A percentile compares a stretch with the other conserved stretches of the same genome.
phyloP scores from a whole-genome alignment of 2,888 invertebrate genomes.

The Drosophila affinis region DNA sequence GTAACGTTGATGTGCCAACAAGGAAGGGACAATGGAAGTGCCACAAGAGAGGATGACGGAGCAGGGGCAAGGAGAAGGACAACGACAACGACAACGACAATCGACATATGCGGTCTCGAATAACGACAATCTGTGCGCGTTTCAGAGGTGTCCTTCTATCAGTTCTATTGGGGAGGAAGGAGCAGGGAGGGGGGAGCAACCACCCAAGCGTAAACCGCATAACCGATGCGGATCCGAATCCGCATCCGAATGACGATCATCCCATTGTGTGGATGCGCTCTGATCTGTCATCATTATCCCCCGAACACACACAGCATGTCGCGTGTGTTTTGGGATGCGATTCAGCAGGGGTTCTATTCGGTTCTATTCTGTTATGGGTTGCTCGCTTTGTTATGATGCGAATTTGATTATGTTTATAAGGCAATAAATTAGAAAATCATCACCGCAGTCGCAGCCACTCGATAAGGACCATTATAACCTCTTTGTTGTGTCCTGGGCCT shows the following conservation, averaged over 20 bases:
- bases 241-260: slow-evolving; percentile 37
- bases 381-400: slow-evolving; percentile 68
- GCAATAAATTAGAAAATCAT: slow-evolving; percentile 66
- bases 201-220: slow-evolving; percentile 54
- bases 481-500: slow-evolving; percentile 44
- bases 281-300: slow-evolving; percentile 57
- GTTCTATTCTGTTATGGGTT: slow-evolving; percentile 12
- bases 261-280: slow-evolving; percentile 19
- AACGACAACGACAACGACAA: slow-evolving; percentile 14
- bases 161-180: not conserved
- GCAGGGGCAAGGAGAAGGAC: not conserved
- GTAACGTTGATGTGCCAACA: slow-evolving; percentile 62
- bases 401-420: slow-evolving; percentile 75
- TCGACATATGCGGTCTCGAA: slow-evolving; percentile 62
- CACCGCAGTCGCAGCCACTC: slow-evolving; percentile 20
- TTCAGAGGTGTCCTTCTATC: not conserved
- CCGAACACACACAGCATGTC: slow-evolving; percentile 49
- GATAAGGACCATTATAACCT: slow-evolving; percentile 19
- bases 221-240: slow-evolving; percentile 39
- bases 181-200: not conserved
- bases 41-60: too few species aligned
- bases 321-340: slow-evolving; percentile 19
- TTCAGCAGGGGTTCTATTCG: too few species aligned
- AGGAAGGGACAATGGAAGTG: slow-evolving; percentile 37
- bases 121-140: slow-evolving; percentile 65